Evolutionary conservation across 2,797 vertebrate species (phyloP).

Genomic region (Helicolenus hilgendorfi): DNA sequence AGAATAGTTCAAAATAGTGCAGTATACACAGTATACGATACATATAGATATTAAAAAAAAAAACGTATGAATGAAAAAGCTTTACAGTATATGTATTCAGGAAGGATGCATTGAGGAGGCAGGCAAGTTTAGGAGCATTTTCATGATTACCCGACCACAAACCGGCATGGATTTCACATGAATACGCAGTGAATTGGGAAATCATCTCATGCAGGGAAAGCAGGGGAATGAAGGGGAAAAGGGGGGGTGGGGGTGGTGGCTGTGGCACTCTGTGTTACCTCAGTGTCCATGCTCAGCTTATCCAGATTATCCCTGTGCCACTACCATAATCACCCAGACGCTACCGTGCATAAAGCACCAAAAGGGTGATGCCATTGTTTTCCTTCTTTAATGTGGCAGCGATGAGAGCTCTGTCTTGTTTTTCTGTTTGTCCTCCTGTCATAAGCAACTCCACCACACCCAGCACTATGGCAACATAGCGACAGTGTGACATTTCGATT

Average conservation of each 20-base stretch:
- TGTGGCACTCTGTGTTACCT: constrained; percentile 28
- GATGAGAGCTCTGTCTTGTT: constrained; percentile 28
- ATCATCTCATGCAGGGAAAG: constrained; percentile 7
- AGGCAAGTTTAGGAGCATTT: not conserved
- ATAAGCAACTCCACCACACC: not conserved
- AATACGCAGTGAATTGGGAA: constrained; percentile 15
- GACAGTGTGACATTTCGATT: not conserved
- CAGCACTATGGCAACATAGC: not conserved
- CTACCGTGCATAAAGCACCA: constrained; percentile 40
- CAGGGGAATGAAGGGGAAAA: constrained; percentile 1
- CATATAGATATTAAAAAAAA: rapidly evolving
- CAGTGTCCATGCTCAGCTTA: constrained; percentile 58
- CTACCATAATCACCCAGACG: constrained; percentile 64
- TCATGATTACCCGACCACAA: not conserved
- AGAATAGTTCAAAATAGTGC: too few species aligned
- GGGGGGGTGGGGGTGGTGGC: not conserved
- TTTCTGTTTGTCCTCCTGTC: not conserved
- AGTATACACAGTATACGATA: too few species aligned
- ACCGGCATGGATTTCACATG: not conserved
- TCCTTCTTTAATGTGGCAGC: constrained; percentile 38
- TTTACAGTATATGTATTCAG: not conserved
- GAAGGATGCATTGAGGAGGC: not conserved
- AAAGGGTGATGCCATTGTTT: constrained; percentile 58
- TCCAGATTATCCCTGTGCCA: constrained; percentile 78
- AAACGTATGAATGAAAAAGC: too few species aligned